These are phyloP conservation scores for Drosophila falleni DNA, from an alignment of 2,888 invertebrate species.

Conservation along the genomic window DNA sequence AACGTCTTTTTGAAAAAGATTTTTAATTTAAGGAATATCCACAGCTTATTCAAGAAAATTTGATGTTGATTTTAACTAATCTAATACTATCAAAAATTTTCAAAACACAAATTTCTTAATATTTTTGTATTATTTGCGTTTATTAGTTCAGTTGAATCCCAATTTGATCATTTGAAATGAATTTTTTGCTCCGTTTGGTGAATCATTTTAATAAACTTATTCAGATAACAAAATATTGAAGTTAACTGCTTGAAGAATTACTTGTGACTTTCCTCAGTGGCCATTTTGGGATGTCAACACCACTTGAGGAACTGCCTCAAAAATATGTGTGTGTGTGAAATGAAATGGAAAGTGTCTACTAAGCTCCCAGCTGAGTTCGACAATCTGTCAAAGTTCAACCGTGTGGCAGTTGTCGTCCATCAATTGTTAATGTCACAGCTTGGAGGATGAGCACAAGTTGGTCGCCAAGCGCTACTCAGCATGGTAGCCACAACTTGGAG, in stretches of 20 bases:
- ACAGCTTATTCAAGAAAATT: no score
- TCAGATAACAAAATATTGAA: conserved; percentile 40
- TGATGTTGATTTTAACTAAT: no score
- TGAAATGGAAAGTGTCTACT: conserved; percentile 60
- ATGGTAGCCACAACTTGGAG: conserved; percentile 49
- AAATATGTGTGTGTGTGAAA: conserved; percentile 37
- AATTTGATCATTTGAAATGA: no score
- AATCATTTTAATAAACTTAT: no score
- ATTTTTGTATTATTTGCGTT: no score
- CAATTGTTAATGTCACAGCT: conserved; percentile 77
- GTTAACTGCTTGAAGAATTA: conserved; percentile 45
- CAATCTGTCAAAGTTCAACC: conserved; percentile 65
- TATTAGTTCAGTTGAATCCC: no score
- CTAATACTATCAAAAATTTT: no score
- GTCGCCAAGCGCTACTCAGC: conserved; percentile 48
- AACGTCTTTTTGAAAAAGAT: no score
- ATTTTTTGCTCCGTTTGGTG: neutral
- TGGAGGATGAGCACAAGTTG: conserved; percentile 47
- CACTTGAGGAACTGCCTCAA: conserved; percentile 37
- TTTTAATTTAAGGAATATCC: no score
- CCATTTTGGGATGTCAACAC: conserved; percentile 34
- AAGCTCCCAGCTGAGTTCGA: conserved; percentile 64
- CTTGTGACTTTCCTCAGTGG: conserved; percentile 34
- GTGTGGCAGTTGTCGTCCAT: conserved; percentile 62
- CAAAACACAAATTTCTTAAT: no score